Conservation (phyloP, 2,888 invertebrate genomes). For the Hoplodrina blanda region DNA sequence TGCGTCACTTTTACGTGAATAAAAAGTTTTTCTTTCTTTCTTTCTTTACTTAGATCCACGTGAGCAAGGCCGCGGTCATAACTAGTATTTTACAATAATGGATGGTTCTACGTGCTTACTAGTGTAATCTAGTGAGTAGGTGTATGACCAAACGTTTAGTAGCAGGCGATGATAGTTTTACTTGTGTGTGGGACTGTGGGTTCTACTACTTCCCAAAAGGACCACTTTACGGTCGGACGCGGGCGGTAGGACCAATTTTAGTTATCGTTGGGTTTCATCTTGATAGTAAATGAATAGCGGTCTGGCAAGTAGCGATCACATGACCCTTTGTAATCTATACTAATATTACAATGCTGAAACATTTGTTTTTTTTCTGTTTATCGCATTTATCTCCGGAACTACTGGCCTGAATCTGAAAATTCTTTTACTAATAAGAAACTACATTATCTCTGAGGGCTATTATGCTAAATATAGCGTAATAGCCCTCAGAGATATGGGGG, state of each 20-base stretch:
- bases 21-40: too few relatives aligned
- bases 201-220: constrained; percentile 3
- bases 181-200: constrained; percentile 2
- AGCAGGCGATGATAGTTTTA: constrained; percentile 2
- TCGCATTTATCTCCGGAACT: too few relatives aligned
- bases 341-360: not conserved
- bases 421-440: too few relatives aligned
- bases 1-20: too few relatives aligned
- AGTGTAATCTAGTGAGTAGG: constrained; percentile 21
- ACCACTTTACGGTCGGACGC: constrained; percentile 2
- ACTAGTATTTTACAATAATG: constrained; percentile 33
- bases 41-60: too few relatives aligned
- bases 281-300: constrained; percentile 11
- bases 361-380: too few relatives aligned
- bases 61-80: too few relatives aligned
- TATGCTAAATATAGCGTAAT: too few relatives aligned
- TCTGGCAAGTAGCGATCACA: constrained; percentile 17
- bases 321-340: not conserved
- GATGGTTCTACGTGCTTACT: constrained; percentile 47
- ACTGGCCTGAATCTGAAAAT: too few relatives aligned
- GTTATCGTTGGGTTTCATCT: constrained; percentile 35
- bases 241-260: constrained; percentile 25
- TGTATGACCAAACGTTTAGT: constrained; percentile 5
- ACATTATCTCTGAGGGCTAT: too few relatives aligned
- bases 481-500: too few relatives aligned